Evolutionary conservation across 2,797 vertebrate species (phyloP), one percentile per base, ranked within the genome.

Genomic region (Sphenodon punctatus): DNA sequence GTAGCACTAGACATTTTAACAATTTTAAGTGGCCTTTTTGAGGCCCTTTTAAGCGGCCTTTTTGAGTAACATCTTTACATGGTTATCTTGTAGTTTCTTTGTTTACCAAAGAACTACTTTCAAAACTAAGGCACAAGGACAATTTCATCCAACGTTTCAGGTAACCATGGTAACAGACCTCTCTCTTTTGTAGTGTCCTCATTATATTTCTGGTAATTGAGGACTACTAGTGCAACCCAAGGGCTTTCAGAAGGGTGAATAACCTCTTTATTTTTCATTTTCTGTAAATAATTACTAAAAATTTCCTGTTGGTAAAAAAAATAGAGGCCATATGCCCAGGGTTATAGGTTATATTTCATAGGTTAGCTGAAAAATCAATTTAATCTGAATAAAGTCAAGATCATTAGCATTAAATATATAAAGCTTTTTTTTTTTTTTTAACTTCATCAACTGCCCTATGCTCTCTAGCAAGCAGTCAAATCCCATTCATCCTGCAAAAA

Each of bases 361-460:
- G 67, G 3, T n/a, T 19, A 41, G 9, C 3, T 23, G 4, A 23
- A 45, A 56, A 59, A 19, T 16, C 69, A 30, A 0, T 56, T 60
- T 71, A 82, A 71, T 45, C 58, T 68, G 48, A 67, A 9, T 49
- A 30, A 74, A 76, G 9, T 10, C 61, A 27, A 76, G 6, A 48
- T 19, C 10, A 71, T 10, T 0, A 1, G 9, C 25, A 1, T 22
- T 55, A 60, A n/a, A 6, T n/a, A 48, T n/a, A n/a, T n/a, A n/a
- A n/a, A n/a, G n/a, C n/a, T n/a, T n/a, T n/a, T n/a, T n/a, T n/a
- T 75, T 84, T 46, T 64, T 43, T 78, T 38, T 86, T 56, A 64
- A 3, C 56, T 69, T 14, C 38, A 58, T 9, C 7, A 67, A 59
- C 16, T 56, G 43, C 13, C 66, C 5, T 12, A 27, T 30, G 66